Base-by-base conservation (phyloP, 2,797 vertebrate species). In the Lutjanus campechanus region DNA sequence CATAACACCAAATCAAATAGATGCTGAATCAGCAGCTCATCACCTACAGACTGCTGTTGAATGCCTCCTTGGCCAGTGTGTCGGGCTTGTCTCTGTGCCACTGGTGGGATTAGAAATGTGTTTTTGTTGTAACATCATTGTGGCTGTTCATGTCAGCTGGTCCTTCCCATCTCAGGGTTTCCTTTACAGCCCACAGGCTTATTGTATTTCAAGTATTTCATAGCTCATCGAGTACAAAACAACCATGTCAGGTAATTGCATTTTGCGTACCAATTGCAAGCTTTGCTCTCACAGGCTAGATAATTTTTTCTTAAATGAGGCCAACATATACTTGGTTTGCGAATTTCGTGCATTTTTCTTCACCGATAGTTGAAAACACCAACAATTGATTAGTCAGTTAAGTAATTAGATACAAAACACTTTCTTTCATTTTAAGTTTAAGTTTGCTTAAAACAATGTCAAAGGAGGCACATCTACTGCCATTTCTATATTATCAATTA, bases 191-290 rank as follows among this genome's bases (percentile, higher is more conserved):
- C 54, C 69, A n/a, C 60, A 50, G 77, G 74, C 56, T 58, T 49
- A 29, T 61, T 71, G 50, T 73, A 50, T 22, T 51, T 12, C 13
- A 6, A 76, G 40, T 53, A 36, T 72, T 81, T 85, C 71, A 72
- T 54, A 46, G 65, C 75, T 82, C 81, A 79, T 43, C 77, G 77
- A 81, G 53, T 49, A 60, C 75, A 78, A 81, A 73, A 66, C 68
- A 58, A 70, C 58, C 22, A 17, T 25, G 73, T 64, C 77, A 67
- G 73, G 49, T 73, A 64, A 66, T 63, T 87, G 46, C 43, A 25
- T 49, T 82, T 67, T 47, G 13, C 54, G 19, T 73, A 5, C 4
- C 4, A 36, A 36, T 36, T 4, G 29, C 29, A 36, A 36, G 29
- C 4, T 29, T 2, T n/a, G n/a, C n/a, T n/a, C n/a, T n/a, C n/a